Evolutionary conservation across 2,888 invertebrate species (phyloP), one percentile per base, ranked within the genome.

Genomic region (Elaeidobius kamerunicus): DNA sequence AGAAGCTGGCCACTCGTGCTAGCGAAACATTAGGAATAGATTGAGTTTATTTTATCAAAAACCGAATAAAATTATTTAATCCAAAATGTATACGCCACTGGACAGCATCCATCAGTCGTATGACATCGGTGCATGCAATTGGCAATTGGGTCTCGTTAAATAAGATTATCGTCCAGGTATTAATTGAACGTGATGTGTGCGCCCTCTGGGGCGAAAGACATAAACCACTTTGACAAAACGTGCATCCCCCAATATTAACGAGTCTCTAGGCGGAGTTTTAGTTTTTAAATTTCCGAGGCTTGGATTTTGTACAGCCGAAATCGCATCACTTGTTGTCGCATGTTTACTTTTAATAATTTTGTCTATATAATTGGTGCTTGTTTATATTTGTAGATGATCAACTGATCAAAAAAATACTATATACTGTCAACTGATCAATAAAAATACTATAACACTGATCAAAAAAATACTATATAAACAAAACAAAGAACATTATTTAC

Each of bases 141-240:
- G 50, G 65, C 67, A 69, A 67, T 66, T 65, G 67, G 66, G 65
- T 59, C 61, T 65, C 65, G 68, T 69, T 68, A 68, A 70, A 69
- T 70, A 69, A 70, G 71, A 71, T 71, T 71, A 71, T 70, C 69
- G 66, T 68, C 54, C 65, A 55, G 67, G 67, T 68, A 70, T 71
- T 71, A 71, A 71, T 70, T 70, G 70, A 50, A 64, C 61, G 65
- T 69, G 70, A 71, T 69, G 68, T 64, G 69, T 69, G 60, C 41
- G 66, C 58, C 62, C 70, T 65, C 45, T 55, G 55, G 52, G 71
- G 61, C 68, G 61, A 64, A 57, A 40, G 54, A 63, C 64, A 68
- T 70, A 69, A 70, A 68, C 67, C 63, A 69, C 53, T 52, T 46
- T 42, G 51, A 49, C 45, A 44, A 18, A 12, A 44, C 35, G 44